These are phyloP conservation scores for Alouatta palliata DNA, from an alignment of 2,113 vertebrate species.

Conservation along the genomic window DNA sequence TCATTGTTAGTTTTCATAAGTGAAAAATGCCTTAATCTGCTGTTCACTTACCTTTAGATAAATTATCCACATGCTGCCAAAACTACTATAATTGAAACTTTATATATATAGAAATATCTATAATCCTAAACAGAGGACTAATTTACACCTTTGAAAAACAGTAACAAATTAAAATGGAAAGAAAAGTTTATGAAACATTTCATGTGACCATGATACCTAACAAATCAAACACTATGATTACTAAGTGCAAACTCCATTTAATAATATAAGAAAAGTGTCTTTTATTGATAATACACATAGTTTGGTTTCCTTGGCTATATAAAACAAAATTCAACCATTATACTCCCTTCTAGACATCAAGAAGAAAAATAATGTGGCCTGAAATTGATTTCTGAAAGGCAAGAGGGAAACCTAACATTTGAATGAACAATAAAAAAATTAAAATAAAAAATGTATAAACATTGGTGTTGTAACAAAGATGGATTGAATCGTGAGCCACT, in stretches of 20 bases:
- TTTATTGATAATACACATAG: neutral
- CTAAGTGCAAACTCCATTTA: neutral
- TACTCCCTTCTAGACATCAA: neutral
- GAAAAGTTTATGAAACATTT: neutral
- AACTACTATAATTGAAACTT: neutral
- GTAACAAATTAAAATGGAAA: neutral
- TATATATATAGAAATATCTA: neutral
- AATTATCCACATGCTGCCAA: neutral
- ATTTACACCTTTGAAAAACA: neutral
- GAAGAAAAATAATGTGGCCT: neutral
- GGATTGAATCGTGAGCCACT: neutral
- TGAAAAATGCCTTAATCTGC: slow-evolving; percentile 12
- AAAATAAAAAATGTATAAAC: neutral
- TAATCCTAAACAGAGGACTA: neutral
- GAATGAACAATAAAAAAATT: neutral
- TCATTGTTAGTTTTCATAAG: neutral
- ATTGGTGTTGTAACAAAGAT: neutral
- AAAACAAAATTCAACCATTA: neutral
- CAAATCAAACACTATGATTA: neutral
- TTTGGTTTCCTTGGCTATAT: neutral
- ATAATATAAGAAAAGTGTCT: neutral
- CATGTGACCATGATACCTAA: neutral
- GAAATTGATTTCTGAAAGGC: neutral
- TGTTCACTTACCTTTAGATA: neutral
- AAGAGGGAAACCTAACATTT: neutral